Evolutionary conservation across 2,888 invertebrate species (phyloP).

Genomic region (Empis livida): DNA sequence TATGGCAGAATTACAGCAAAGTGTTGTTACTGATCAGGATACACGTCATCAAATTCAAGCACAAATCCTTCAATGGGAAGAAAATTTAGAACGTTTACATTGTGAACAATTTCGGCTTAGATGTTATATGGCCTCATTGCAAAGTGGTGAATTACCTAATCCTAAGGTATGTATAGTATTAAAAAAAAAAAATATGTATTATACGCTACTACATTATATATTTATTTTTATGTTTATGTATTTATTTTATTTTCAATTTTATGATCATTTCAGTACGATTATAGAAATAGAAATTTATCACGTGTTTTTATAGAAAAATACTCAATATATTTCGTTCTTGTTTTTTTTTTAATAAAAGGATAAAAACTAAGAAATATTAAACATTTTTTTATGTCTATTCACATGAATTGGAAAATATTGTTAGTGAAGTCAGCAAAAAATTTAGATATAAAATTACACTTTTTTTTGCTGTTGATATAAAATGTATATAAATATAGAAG

Average conservation of each 20-base stretch:
- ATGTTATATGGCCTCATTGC: constrained; percentile 94
- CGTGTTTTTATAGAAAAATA: too few relatives aligned
- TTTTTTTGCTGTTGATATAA: too few relatives aligned
- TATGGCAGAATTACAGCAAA: constrained; percentile 96
- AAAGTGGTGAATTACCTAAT: constrained; percentile 90
- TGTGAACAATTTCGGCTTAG: constrained; percentile 93
- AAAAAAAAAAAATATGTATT: too few relatives aligned
- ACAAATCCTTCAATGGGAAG: constrained; percentile 94
- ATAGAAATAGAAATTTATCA: too few relatives aligned
- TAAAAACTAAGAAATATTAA: too few relatives aligned
- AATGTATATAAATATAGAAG: too few relatives aligned
- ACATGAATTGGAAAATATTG: background rate
- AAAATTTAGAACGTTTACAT: constrained; percentile 88
- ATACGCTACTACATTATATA: too few relatives aligned
- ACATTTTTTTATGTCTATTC: too few relatives aligned
- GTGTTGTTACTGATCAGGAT: constrained; percentile 88
- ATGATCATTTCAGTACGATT: background rate
- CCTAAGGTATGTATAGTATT: constrained; percentile 90
- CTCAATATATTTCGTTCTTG: too few relatives aligned
- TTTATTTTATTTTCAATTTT: background rate
- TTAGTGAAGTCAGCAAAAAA: constrained; percentile 3
- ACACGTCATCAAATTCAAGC: constrained; percentile 83
- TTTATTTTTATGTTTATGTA: background rate
- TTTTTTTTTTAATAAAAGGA: too few relatives aligned
- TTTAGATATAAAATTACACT: too few relatives aligned